Evolutionary conservation across 2,888 invertebrate species (phyloP), one percentile per base, ranked within the genome.

Genomic region (Leucania comma): DNA sequence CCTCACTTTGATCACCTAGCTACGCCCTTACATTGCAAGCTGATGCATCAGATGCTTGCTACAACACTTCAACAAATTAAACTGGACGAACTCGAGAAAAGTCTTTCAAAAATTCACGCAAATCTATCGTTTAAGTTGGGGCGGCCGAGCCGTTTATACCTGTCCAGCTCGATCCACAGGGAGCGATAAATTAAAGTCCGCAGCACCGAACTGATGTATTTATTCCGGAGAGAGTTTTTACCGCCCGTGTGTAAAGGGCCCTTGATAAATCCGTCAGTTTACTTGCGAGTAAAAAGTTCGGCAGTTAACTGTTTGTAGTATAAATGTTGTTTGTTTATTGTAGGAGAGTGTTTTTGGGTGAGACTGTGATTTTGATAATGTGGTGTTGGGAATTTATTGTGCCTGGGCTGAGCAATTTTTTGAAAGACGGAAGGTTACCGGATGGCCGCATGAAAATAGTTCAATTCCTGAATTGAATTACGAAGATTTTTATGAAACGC

Each of bases 191-290:
- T 89, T 88, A 84, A 85, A 85, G 77, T 79, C 86, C 78, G 74
- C 68, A 82, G 77, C 77, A 73, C 72, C 83, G 76, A 86, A 77
- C 84, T 88, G 89, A 89, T 87, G 82, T 85, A 85, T 85, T 80
- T 85, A 85, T 89, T 83, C 89, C 87, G 82, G 72, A 24, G 88
- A 85, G 89, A 86, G 83, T 88, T 88, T 89, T 89, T 87, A 87
- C 87, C 80, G 75, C 68, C 79, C 82, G 85, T 85, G 85, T 87
- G 86, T 87, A 88, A 88, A 82, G 84, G 86, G 80, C 88, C 87
- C 86, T 86, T 88, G 90, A 90, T 90, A 89, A 87, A 88, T 88
- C 85, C 86, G 86, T 85, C 87, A 85, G 80, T 80, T 81, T 77
- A 72, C 69, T 73, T 70, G 58, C 70, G 56, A 58, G 72, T 72